Percentiles rank a stretch among this genome's conserved stretches.
phyloP scores from a whole-genome alignment of 1,140 invertebrate species.

The Aradophagus sp. region DNA sequence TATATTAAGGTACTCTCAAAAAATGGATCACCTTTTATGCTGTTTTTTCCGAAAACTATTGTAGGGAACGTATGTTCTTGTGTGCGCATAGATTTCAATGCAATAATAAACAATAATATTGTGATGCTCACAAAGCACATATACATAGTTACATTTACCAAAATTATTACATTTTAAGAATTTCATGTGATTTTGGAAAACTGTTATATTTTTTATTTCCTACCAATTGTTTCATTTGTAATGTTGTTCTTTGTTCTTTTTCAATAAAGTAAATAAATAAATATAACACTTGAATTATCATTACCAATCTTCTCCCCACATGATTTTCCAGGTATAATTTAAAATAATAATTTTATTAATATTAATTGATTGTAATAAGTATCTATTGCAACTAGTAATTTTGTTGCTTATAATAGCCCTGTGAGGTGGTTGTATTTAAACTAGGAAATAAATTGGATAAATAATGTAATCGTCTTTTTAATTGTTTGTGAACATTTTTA shows the following conservation, averaged over 20 bases:
- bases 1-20: slow-evolving; percentile 68
- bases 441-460: no score
- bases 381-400: no score
- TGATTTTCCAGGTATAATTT: no score
- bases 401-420: no score
- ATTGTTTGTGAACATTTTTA: no score
- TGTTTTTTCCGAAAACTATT: slow-evolving; percentile 64
- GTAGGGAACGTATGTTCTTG: slow-evolving; percentile 68
- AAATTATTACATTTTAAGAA: slow-evolving; percentile 72
- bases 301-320: neutral
- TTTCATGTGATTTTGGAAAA: slow-evolving; percentile 75
- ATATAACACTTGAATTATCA: neutral
- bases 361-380: no score
- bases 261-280: slow-evolving; percentile 73
- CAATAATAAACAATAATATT: slow-evolving; percentile 73
- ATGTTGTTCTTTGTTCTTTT: slow-evolving; percentile 75
- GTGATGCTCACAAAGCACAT: slow-evolving; percentile 74
- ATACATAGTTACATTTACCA: slow-evolving; percentile 67
- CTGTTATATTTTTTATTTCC: slow-evolving; percentile 75
- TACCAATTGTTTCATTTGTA: slow-evolving; percentile 75
- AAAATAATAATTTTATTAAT: slow-evolving; percentile 1
- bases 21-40: slow-evolving; percentile 58
- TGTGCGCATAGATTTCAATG: slow-evolving; percentile 73
- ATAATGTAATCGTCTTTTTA: no score
- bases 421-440: no score